Evolutionary conservation across 2,113 vertebrate genomes (phyloP).

Genomic region (Ursus arctos): DNA sequence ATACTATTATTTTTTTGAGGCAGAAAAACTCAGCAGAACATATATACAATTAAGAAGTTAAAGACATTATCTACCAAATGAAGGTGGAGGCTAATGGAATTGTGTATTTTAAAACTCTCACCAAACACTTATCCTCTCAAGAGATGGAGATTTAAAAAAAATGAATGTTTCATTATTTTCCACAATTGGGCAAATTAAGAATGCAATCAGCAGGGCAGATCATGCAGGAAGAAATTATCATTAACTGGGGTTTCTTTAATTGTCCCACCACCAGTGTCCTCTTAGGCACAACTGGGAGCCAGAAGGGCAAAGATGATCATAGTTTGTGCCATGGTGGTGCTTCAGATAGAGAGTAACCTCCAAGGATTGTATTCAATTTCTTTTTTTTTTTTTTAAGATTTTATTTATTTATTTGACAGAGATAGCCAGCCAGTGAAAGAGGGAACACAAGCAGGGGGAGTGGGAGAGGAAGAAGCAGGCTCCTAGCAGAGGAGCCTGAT

Average conservation of each 20-base stretch:
- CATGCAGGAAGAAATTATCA: neutral
- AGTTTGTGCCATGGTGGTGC: neutral
- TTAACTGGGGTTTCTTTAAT: neutral
- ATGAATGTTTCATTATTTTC: neutral
- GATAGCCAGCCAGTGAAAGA: no score
- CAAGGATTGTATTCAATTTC: conserved; percentile 16
- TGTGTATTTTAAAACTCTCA: neutral
- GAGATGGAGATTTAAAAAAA: neutral
- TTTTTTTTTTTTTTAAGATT: neutral
- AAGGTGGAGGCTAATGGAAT: neutral
- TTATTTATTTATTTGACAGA: no score
- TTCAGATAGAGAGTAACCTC: neutral
- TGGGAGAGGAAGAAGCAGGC: no score
- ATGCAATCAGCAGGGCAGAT: neutral
- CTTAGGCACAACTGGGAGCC: neutral
- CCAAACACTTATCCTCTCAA: neutral
- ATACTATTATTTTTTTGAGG: neutral
- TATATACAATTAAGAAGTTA: neutral
- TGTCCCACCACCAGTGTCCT: neutral
- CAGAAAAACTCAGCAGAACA: neutral
- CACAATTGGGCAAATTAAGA: neutral
- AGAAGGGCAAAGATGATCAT: neutral
- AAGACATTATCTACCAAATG: neutral
- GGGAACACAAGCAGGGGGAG: no score
- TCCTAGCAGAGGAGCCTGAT: no score